Base-by-base conservation (phyloP, 2,113 vertebrate genomes). In the Xenopus tropicalis region DNA sequence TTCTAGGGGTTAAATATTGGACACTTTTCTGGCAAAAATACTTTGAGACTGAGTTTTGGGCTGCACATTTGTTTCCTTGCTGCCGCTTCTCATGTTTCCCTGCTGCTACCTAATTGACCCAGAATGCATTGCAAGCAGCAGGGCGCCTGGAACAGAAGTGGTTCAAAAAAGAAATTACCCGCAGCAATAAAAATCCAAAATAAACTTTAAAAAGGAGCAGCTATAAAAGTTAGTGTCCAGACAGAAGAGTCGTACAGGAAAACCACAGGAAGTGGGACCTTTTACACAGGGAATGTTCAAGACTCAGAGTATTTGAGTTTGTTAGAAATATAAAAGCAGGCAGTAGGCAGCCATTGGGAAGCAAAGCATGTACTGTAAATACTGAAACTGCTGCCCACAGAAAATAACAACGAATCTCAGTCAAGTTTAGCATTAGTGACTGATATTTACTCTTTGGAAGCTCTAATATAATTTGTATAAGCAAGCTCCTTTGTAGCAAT, bases 91-190 rank as follows among this genome's bases (percentile, higher is more conserved):
- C 46, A 61, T 68, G 46, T 74, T 68, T 74, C 25, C 56, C 72
- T 69, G 72, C 65, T 62, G 65, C 23, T 68, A 24, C 72, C 65
- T 69, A 74, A 74, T 74, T 68, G 72, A 69, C 72, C 72, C 72
- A 68, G 65, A 74, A 68, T 74, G 72, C 72, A 59, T 68, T 74
- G 56, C 72, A 46, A 61, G 3, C 65, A 74, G 72, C 25, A 14
- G 72, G 72, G 65, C n/a, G 44, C 14, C 54, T 21, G 54, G 54
- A 74, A 67, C 64, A 74, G 54, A 52, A 58, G 72, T 54, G 20
- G 64, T 61, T 61, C 29, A 42, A 54, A 52, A 69, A 74, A 68
- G 24, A 74, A 69, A 74, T 74, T 74, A 68, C 65, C 24, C 14
- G 56, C 72, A 51, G 65, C 64, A 43, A 74, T 74, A 69, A 74